phyloP scores from a whole-genome alignment of 2,113 vertebrate genomes.

The Alosa alosa region DNA sequence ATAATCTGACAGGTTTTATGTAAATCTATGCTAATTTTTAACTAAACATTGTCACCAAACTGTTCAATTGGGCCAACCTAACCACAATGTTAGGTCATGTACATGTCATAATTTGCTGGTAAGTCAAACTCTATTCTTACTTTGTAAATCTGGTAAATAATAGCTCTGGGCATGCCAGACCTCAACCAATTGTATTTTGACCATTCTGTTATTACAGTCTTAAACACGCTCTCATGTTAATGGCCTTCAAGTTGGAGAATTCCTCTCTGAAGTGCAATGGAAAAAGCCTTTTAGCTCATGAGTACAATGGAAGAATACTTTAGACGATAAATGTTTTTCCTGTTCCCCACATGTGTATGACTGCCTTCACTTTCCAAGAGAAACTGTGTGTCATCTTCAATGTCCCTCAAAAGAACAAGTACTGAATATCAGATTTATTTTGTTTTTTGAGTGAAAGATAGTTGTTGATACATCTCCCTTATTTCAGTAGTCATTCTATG shows the following conservation, averaged over 20 bases:
- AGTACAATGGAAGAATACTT: slow-evolving; percentile 67
- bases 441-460: slow-evolving; percentile 54
- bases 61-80: not conserved
- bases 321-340: slow-evolving; percentile 30
- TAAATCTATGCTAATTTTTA: not conserved
- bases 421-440: slow-evolving; percentile 40
- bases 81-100: not conserved
- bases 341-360: slow-evolving; percentile 64
- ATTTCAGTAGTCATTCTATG: slow-evolving; percentile 13
- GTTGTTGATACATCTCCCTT: slow-evolving; percentile 12
- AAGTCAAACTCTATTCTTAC: not conserved
- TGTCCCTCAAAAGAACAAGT: slow-evolving; percentile 45
- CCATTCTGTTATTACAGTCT: not conserved
- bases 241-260: slow-evolving; percentile 28
- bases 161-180: not conserved
- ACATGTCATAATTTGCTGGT: not conserved
- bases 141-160: not conserved
- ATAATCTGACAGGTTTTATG: not conserved
- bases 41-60: not conserved
- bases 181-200: slow-evolving; percentile 1
- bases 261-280: slow-evolving; percentile 63
- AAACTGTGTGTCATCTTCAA: slow-evolving; percentile 45
- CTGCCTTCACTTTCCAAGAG: slow-evolving; percentile 57
- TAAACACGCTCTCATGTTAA: slow-evolving; percentile 37
- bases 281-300: slow-evolving; percentile 75